Percentiles rank a stretch among this genome's conserved stretches.
These are phyloP conservation scores for Alloplasta piceator DNA, from an alignment of 2,888 invertebrate species.

Conservation along the genomic window DNA sequence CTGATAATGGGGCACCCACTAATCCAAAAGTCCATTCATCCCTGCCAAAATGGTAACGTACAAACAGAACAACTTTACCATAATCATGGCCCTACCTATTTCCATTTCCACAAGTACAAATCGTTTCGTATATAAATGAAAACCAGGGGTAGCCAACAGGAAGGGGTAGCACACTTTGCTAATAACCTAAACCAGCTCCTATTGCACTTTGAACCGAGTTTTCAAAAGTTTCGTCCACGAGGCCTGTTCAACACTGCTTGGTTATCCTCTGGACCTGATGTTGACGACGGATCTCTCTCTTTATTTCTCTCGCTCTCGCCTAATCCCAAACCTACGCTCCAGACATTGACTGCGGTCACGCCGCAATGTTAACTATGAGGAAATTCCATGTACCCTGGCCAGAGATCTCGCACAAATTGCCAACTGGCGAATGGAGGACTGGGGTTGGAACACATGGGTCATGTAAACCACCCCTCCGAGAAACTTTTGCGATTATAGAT, in stretches of 20 bases:
- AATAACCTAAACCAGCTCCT: constrained; percentile 12
- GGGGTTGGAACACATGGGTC: neutral
- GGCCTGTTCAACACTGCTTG: neutral
- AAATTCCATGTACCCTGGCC: constrained; percentile 3
- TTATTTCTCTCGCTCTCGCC: neutral
- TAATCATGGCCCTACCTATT: neutral
- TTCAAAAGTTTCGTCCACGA: constrained; percentile 10
- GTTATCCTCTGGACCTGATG: constrained; percentile 14
- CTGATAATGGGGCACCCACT: constrained; percentile 7
- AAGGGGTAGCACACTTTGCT: neutral
- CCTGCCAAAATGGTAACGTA: neutral
- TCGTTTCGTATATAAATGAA: neutral
- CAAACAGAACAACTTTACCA: neutral
- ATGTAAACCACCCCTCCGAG: neutral
- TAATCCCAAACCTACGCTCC: neutral
- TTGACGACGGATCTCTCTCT: neutral
- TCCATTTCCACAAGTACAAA: too few relatives aligned
- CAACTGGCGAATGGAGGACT: neutral
- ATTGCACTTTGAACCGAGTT: constrained; percentile 36
- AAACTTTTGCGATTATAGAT: constrained; percentile 16
- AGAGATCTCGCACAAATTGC: constrained; percentile 28
- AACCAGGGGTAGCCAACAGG: neutral
- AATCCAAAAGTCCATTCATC: neutral
- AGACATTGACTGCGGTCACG: constrained; percentile 8
- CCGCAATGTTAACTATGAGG: constrained; percentile 1